These are phyloP conservation scores for Podargus strigoides DNA, from an alignment of 2,797 vertebrate species.

Conservation along the genomic window DNA sequence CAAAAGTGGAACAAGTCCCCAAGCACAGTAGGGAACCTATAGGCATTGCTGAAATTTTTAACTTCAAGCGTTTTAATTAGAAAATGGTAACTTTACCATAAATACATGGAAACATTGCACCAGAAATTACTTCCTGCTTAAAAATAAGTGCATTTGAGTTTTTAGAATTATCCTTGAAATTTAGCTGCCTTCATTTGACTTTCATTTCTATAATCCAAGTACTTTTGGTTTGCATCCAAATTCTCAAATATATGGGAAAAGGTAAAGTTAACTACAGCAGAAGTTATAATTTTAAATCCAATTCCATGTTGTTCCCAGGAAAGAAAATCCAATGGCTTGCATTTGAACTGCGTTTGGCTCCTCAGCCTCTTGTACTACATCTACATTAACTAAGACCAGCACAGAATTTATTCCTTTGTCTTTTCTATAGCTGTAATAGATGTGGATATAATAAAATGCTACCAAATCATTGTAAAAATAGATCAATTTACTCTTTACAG, in stretches of 20 bases:
- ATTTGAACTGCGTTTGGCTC: neutral
- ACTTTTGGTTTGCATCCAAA: neutral
- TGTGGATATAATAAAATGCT: constrained; percentile 32
- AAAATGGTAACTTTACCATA: neutral
- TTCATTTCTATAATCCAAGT: neutral
- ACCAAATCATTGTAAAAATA: neutral
- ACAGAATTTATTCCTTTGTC: neutral
- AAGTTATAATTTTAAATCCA: neutral
- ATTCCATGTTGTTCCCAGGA: neutral
- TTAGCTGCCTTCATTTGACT: neutral
- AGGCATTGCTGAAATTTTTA: neutral
- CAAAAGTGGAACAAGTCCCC: neutral
- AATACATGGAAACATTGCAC: neutral
- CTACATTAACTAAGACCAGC: neutral
- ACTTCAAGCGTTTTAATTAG: neutral
- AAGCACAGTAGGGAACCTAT: neutral
- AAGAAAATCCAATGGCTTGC: neutral
- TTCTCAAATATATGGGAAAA: neutral
- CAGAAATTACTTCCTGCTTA: neutral
- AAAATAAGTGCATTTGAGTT: neutral
- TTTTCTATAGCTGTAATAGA: neutral
- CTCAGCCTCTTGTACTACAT: neutral
- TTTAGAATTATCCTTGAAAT: neutral
- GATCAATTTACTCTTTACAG: constrained; percentile 25
- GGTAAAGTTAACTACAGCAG: neutral